Evolutionary conservation across 2,113 vertebrate species (phyloP).

Genomic region (Salminus brasiliensis): DNA sequence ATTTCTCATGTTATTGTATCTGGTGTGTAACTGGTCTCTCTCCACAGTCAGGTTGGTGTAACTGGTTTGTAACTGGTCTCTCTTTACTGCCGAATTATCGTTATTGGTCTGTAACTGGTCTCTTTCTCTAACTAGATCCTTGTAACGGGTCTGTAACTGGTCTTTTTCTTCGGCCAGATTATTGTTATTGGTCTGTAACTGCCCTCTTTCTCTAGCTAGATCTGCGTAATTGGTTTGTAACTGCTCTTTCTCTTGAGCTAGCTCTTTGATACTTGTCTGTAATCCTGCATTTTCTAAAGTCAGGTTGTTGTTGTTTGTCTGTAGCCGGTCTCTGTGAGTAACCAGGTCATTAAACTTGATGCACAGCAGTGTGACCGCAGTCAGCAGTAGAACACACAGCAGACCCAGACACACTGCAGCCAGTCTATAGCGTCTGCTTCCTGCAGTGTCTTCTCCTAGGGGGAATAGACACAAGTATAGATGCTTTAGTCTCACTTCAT

Average conservation of each 20-base stretch:
- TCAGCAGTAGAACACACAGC: background rate
- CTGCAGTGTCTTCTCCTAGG: background rate
- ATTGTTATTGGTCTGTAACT: background rate
- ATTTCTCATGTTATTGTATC: too few species aligned
- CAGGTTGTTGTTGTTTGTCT: background rate
- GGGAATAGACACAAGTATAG: too few species aligned
- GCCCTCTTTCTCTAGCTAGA: background rate
- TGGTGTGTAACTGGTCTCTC: too few species aligned
- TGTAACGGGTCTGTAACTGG: background rate
- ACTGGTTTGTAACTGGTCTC: too few species aligned
- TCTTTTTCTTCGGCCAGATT: background rate
- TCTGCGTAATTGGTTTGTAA: background rate
- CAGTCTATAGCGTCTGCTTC: background rate
- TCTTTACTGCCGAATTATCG: too few species aligned
- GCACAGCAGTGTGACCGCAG: background rate
- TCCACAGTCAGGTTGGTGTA: too few species aligned
- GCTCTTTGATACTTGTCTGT: background rate
- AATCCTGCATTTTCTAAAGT: background rate
- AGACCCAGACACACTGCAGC: too few species aligned
- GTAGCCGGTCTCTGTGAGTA: background rate
- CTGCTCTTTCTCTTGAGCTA: background rate
- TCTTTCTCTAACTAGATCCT: too few species aligned
- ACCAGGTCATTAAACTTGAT: background rate
- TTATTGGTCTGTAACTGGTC: too few species aligned
- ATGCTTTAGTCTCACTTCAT: too few species aligned